These are phyloP conservation scores for Acanthisitta chloris DNA, from an alignment of 2,113 vertebrate species.

Conservation along the genomic window DNA sequence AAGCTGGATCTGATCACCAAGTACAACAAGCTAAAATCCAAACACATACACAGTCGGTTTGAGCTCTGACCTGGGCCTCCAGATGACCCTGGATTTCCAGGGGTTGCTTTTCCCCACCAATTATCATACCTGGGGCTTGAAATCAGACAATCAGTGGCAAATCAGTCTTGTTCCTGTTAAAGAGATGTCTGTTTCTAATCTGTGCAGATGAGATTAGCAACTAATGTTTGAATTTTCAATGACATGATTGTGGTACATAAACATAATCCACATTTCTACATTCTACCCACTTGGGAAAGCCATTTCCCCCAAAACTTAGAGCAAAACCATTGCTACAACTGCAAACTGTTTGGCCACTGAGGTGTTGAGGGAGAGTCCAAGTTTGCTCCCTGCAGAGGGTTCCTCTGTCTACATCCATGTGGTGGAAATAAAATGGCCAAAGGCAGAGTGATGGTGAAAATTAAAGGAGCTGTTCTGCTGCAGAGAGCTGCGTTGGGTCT, in stretches of 20 bases:
- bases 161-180: neutral
- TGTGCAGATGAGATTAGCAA: neutral
- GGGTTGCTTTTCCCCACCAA: neutral
- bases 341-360: neutral
- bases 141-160: neutral
- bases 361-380: neutral
- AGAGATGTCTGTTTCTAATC: neutral
- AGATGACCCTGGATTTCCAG: neutral
- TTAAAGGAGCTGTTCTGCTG: conserved; percentile 28
- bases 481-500: neutral
- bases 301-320: neutral
- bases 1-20: conserved; percentile 95
- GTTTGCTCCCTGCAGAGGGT: neutral
- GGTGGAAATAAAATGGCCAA: neutral
- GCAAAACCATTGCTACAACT: neutral
- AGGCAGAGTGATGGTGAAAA: neutral
- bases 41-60: conserved; percentile 88
- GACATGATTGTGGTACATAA: neutral
- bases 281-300: neutral
- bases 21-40: conserved; percentile 89
- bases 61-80: conserved; percentile 63
- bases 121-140: neutral
- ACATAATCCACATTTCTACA: neutral
- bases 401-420: neutral
- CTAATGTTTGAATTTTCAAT: neutral